Conservation (phyloP, 2,797 vertebrate genomes). For the Ataeniobius toweri region DNA sequence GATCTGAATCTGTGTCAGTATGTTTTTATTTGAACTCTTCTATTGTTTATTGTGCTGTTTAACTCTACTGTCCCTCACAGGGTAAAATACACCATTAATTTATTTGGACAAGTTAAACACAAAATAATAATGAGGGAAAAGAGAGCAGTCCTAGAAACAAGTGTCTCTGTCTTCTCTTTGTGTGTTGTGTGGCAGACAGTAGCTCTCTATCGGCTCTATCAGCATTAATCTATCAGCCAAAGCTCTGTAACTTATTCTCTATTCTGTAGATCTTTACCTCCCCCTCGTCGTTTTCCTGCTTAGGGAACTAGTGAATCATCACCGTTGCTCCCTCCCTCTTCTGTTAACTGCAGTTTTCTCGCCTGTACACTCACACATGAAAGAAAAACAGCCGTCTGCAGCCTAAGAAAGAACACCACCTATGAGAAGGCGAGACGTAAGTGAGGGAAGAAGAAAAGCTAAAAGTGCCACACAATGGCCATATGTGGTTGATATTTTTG, state of each 20-base stretch:
- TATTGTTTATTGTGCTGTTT: not conserved
- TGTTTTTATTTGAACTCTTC: not conserved
- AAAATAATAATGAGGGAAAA: not conserved
- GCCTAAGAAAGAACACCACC: conserved; percentile 45
- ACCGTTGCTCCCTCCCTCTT: conserved; percentile 43
- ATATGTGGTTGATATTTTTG: not conserved
- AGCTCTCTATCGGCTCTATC: not conserved
- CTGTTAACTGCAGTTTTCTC: conserved; percentile 51
- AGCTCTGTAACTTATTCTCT: conserved; percentile 19
- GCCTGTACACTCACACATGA: conserved; percentile 26
- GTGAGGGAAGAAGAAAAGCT: conserved; percentile 9
- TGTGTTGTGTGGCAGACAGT: not conserved
- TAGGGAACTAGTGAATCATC: conserved; percentile 65
- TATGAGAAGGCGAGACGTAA: conserved; percentile 26
- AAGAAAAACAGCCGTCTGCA: conserved; percentile 41
- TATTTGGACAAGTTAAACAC: not conserved
- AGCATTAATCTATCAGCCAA: conserved; percentile 15
- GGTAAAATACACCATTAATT: not conserved
- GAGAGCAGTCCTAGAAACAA: not conserved
- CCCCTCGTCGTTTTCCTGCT: conserved; percentile 40
- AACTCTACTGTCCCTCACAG: not conserved
- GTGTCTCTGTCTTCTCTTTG: not conserved
- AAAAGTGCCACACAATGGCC: not conserved
- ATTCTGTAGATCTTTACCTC: conserved; percentile 38
- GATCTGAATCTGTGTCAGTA: not conserved